Evolutionary conservation across 2,113 vertebrate species (phyloP).

Genomic region (Neomonachus schauinslandi): DNA sequence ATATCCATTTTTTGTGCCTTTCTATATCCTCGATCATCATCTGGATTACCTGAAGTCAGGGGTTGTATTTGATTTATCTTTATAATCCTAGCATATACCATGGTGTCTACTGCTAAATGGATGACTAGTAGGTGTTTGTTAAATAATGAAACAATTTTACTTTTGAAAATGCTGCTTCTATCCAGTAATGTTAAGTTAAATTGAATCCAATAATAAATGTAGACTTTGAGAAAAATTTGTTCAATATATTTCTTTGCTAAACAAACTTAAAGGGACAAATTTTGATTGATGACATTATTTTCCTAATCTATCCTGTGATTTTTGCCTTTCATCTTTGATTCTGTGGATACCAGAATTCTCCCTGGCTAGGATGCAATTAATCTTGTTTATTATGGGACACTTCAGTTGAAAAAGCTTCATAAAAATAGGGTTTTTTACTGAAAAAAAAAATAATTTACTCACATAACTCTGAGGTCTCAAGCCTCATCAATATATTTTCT

Average conservation of each 20-base stretch:
- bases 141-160: not conserved
- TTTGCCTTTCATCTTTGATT: slow-evolving; percentile 60
- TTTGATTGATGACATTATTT: slow-evolving; percentile 34
- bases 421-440: slow-evolving; percentile 44
- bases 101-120: not conserved
- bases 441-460: slow-evolving; percentile 45
- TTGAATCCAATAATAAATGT: not conserved
- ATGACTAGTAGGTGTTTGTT: not conserved
- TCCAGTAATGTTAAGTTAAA: not conserved
- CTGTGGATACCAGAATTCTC: slow-evolving; percentile 29
- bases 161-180: slow-evolving; percentile 21
- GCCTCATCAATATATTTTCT: slow-evolving; percentile 53
- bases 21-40: not conserved
- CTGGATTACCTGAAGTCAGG: not conserved
- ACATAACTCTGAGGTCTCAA: slow-evolving; percentile 65
- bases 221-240: slow-evolving; percentile 12
- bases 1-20: not conserved
- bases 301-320: slow-evolving; percentile 28
- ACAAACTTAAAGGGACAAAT: not conserved
- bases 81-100: not conserved
- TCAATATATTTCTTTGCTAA: slow-evolving; percentile 33
- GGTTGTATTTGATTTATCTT: not conserved
- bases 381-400: slow-evolving; percentile 33
- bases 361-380: slow-evolving; percentile 45
- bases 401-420: slow-evolving; percentile 51